Evolutionary conservation across 2,113 vertebrate genomes (phyloP).

Genomic region (Lethenteron reissneri): DNA sequence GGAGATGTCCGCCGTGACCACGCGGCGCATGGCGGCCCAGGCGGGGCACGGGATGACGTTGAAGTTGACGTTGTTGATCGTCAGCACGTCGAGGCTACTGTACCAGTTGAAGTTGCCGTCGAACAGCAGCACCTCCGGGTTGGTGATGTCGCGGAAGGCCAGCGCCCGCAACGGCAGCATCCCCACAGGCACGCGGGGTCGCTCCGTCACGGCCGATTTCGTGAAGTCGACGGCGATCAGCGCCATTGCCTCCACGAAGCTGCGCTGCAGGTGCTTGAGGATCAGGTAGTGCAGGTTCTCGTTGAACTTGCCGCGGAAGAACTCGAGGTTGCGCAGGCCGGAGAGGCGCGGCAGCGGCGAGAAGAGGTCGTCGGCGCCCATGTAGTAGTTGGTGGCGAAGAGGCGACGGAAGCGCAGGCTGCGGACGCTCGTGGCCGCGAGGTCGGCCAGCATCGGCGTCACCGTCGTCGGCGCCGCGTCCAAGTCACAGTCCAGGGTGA

Average conservation of each 20-base stretch:
- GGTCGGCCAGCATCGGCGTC: slow-evolving; percentile 25
- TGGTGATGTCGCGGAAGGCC: slow-evolving; percentile 42
- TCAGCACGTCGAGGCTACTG: slow-evolving; percentile 23
- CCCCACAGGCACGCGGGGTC: slow-evolving; percentile 16
- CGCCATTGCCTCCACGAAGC: slow-evolving; percentile 19
- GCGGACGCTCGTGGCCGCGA: slow-evolving; percentile 24
- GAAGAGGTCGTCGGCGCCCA: slow-evolving; percentile 24
- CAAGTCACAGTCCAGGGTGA: slow-evolving; percentile 37
- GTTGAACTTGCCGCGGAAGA: slow-evolving; percentile 45
- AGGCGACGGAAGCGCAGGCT: slow-evolving; percentile 38
- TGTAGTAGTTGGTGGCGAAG: slow-evolving; percentile 46
- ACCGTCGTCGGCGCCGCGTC: slow-evolving; percentile 22
- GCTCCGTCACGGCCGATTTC: slow-evolving; percentile 23
- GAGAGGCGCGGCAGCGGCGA: slow-evolving; percentile 20
- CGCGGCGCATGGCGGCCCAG: slow-evolving; percentile 27
- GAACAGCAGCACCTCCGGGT: slow-evolving; percentile 43
- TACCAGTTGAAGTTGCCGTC: slow-evolving; percentile 58
- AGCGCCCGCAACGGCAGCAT: slow-evolving; percentile 24
- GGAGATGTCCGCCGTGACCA: slow-evolving; percentile 26
- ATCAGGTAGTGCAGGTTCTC: slow-evolving; percentile 36
- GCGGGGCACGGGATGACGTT: slow-evolving; percentile 40
- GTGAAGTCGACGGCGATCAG: slow-evolving; percentile 45
- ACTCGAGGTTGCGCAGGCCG: slow-evolving; percentile 20
- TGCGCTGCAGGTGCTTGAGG: slow-evolving; percentile 25
- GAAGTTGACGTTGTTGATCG: slow-evolving; percentile 36